These are phyloP conservation scores for Decapterus maruadsi DNA, from an alignment of 2,797 vertebrate species.

Conservation along the genomic window DNA sequence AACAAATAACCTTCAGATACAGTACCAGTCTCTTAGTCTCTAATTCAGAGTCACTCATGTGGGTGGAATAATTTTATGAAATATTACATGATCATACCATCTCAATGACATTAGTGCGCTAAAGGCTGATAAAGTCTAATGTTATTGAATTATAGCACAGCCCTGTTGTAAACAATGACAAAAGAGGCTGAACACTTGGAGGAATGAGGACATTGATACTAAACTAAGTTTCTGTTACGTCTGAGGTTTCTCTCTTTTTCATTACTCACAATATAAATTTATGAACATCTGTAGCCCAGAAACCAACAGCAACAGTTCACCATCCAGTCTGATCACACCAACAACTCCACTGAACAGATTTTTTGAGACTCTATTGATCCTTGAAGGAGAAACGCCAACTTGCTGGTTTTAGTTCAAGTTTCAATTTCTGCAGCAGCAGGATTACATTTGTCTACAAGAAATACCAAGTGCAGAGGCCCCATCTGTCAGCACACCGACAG, in stretches of 20 bases:
- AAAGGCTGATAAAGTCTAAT: background rate
- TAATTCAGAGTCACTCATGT: slow-evolving; percentile 3
- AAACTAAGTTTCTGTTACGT: slow-evolving; percentile 6
- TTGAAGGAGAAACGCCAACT: slow-evolving; percentile 18
- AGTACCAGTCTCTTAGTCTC: slow-evolving; percentile 9
- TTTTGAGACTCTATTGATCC: slow-evolving; percentile 31
- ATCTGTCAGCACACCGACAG: slow-evolving; percentile 41
- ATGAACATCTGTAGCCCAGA: slow-evolving; percentile 61
- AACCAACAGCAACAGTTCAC: slow-evolving; percentile 44
- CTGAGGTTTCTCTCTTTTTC: slow-evolving; percentile 36
- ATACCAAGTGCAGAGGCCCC: slow-evolving; percentile 6
- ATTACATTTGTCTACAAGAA: slow-evolving; percentile 35
- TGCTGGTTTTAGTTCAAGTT: slow-evolving; percentile 57
- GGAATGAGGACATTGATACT: slow-evolving; percentile 16
- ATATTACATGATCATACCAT: background rate
- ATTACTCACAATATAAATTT: slow-evolving; percentile 37
- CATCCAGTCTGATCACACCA: slow-evolving; percentile 50
- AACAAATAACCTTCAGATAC: background rate
- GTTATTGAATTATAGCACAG: slow-evolving; percentile 16
- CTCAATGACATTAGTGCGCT: background rate
- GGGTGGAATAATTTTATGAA: background rate
- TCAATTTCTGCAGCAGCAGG: slow-evolving; percentile 36
- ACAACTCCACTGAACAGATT: slow-evolving; percentile 29
- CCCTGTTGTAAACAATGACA: background rate
- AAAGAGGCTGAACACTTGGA: slow-evolving; percentile 11